These are phyloP conservation scores for Cheilosia grossa DNA, from an alignment of 2,888 invertebrate species.

Conservation along the genomic window DNA sequence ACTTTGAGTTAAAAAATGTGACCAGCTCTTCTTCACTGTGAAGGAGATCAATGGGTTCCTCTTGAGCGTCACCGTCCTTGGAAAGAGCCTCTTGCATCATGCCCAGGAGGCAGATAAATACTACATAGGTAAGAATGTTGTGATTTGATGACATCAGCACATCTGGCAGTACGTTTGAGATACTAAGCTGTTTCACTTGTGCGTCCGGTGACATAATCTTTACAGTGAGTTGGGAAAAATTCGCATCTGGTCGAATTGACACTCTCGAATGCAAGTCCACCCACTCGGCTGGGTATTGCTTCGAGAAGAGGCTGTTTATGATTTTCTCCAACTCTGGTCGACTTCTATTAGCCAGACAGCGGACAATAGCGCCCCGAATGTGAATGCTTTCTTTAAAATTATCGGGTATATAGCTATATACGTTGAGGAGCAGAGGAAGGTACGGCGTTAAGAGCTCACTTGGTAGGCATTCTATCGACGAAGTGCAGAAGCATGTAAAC, in stretches of 20 bases:
- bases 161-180: constrained; percentile 76
- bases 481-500: constrained; percentile 80
- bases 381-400: constrained; percentile 68
- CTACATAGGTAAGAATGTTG: constrained; percentile 79
- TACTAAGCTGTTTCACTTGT: constrained; percentile 62
- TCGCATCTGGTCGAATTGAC: constrained; percentile 67
- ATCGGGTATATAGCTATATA: constrained; percentile 77
- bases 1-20: constrained; percentile 78
- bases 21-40: constrained; percentile 78
- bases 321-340: constrained; percentile 77
- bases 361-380: constrained; percentile 77
- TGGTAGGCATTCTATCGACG: constrained; percentile 80
- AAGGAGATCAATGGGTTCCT: constrained; percentile 76
- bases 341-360: constrained; percentile 80
- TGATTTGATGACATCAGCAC: constrained; percentile 77
- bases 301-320: constrained; percentile 75
- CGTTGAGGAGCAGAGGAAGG: constrained; percentile 79
- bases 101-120: constrained; percentile 79
- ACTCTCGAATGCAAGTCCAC: constrained; percentile 77
- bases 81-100: constrained; percentile 69
- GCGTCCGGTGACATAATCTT: constrained; percentile 76
- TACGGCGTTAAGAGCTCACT: constrained; percentile 78
- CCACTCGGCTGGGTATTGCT: constrained; percentile 76
- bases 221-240: constrained; percentile 62
- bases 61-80: constrained; percentile 14